A percentile compares a stretch with the other conserved stretches of the same genome.
Conservation (phyloP, 2,888 invertebrate species). For the Selenia dentaria region DNA sequence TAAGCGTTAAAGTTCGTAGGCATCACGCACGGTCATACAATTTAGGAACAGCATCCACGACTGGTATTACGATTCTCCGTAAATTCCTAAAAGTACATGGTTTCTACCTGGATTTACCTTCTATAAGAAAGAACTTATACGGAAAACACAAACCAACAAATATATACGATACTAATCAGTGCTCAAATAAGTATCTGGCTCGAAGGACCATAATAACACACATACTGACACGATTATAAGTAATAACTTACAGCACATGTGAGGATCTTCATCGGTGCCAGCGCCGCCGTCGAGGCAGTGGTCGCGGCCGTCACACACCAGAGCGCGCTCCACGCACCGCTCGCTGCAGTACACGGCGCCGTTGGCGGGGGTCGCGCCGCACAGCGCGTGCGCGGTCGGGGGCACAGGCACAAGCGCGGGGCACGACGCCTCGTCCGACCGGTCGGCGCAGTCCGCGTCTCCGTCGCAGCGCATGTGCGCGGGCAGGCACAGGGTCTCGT, state of each 20-base stretch:
- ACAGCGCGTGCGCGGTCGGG: slow-evolving; percentile 29
- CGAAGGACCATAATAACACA: too few species aligned
- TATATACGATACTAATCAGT: too few species aligned
- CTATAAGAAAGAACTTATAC: too few species aligned
- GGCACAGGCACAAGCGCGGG: slow-evolving; percentile 41
- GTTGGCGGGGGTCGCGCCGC: slow-evolving; percentile 73
- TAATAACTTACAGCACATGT: slow-evolving; percentile 75
- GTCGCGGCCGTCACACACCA: slow-evolving; percentile 89
- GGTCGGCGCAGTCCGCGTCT: slow-evolving; percentile 88
- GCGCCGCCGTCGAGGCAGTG: slow-evolving; percentile 86
- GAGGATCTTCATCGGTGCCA: slow-evolving; percentile 86
- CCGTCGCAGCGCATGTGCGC: slow-evolving; percentile 85
- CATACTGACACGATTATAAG: too few species aligned
- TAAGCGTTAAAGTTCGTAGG: too few species aligned
- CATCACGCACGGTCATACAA: too few species aligned
- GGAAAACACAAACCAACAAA: too few species aligned
- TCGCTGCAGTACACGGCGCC: slow-evolving; percentile 86
- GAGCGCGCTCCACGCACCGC: slow-evolving; percentile 86
- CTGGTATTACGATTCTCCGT: too few species aligned
- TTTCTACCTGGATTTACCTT: too few species aligned
- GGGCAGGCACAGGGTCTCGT: slow-evolving; percentile 13
- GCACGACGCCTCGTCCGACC: slow-evolving; percentile 86
- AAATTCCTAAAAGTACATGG: too few species aligned
- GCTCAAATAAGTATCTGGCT: too few species aligned
- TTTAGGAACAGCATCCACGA: too few species aligned